A percentile compares a stretch with the other conserved stretches of the same genome.
Conservation (phyloP, 2,797 vertebrate species). For the Coregonus sp. region DNA sequence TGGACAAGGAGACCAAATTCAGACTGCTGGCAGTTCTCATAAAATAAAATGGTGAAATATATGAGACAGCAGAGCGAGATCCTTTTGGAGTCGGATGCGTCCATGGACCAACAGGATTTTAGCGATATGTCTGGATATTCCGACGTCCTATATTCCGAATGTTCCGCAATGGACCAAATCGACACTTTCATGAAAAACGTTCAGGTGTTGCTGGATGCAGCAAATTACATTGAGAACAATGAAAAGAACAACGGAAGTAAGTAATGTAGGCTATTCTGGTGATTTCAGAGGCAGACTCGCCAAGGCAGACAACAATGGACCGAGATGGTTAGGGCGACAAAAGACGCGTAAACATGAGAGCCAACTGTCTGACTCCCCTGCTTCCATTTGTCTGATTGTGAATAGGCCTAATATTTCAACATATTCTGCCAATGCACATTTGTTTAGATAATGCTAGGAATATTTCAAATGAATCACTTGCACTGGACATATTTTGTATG, state of each 20-base stretch:
- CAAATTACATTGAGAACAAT: conserved; percentile 86
- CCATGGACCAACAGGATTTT: conserved; percentile 73
- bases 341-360: conserved; percentile 66
- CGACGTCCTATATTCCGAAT: conserved; percentile 83
- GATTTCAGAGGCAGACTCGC: conserved; percentile 64
- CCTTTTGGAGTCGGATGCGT: conserved; percentile 72
- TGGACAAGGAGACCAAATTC: conserved; percentile 53
- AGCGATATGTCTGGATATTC: conserved; percentile 82
- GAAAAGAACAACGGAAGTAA: conserved; percentile 94
- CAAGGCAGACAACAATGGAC: conserved; percentile 70
- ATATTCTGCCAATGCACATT: conserved; percentile 3
- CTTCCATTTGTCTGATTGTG: conserved; percentile 18
- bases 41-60: conserved; percentile 82
- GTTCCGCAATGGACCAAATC: conserved; percentile 85
- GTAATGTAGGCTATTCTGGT: conserved; percentile 60
- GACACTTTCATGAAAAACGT: conserved; percentile 92
- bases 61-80: conserved; percentile 80
- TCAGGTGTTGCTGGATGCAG: conserved; percentile 90
- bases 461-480: not conserved
- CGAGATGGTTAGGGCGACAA: conserved; percentile 70
- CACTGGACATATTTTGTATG: not conserved
- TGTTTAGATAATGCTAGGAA: not conserved
- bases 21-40: conserved; percentile 35
- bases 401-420: not conserved
- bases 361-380: conserved; percentile 43